A percentile compares a stretch with the other conserved stretches of the same genome.
phyloP scores from a whole-genome alignment of 1,140 invertebrate genomes.

The Drosophila sucinea region DNA sequence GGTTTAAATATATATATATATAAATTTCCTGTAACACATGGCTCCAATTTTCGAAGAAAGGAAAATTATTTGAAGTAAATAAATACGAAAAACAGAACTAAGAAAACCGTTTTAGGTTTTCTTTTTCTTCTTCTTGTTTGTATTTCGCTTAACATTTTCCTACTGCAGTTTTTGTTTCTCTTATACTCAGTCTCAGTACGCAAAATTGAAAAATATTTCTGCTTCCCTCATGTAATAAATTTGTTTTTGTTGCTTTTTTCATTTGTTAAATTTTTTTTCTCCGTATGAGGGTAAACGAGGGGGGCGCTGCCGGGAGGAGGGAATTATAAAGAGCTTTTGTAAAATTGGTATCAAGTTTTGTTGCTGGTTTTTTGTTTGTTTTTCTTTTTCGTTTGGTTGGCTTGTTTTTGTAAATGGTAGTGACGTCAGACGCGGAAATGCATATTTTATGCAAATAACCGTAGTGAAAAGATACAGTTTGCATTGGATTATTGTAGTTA shows the following conservation, averaged over 20 bases:
- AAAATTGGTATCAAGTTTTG: slow-evolving; percentile 75
- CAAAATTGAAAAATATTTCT: slow-evolving; percentile 73
- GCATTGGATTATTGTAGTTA: slow-evolving; percentile 56
- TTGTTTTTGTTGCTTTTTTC: slow-evolving; percentile 56
- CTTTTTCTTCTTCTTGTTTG: neutral
- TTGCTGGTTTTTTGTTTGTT: neutral
- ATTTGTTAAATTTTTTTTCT: slow-evolving; percentile 29
- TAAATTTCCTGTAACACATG: slow-evolving; percentile 72
- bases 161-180: slow-evolving; percentile 54
- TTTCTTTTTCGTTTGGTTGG: neutral
- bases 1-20: slow-evolving; percentile 40
- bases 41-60: slow-evolving; percentile 42
- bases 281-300: slow-evolving; percentile 44
- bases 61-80: slow-evolving; percentile 14
- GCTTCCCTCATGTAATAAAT: slow-evolving; percentile 49
- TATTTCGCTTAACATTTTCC: slow-evolving; percentile 41
- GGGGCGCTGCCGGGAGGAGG: slow-evolving; percentile 43
- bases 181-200: slow-evolving; percentile 60
- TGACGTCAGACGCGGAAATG: slow-evolving; percentile 65
- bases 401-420: slow-evolving; percentile 68
- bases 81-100: slow-evolving; percentile 19
- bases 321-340: slow-evolving; percentile 51
- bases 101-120: neutral
- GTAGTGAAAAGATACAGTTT: slow-evolving; percentile 53
- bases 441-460: slow-evolving; percentile 32